Conservation (phyloP, 1,140 invertebrate species). For the Nasonia vitripennis region DNA sequence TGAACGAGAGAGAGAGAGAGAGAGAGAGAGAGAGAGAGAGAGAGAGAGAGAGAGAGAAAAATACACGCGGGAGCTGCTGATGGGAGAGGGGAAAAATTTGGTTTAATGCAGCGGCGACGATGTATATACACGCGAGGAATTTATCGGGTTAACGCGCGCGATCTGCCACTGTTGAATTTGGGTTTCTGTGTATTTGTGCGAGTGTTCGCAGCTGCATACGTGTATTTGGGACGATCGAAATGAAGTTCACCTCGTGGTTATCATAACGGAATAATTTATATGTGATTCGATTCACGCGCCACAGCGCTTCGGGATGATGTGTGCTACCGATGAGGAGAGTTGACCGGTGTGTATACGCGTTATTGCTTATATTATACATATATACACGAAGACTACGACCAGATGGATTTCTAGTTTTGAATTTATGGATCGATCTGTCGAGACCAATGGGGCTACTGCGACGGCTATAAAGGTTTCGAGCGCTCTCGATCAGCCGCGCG, state of each 20-base stretch:
- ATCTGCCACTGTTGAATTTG: not conserved
- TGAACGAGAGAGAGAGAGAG: not conserved
- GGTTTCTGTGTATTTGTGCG: not conserved
- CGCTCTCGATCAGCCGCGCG: too few relatives aligned
- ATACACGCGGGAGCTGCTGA: not conserved
- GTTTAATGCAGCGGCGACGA: not conserved
- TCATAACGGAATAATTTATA: conserved; percentile 47
- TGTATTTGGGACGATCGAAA: not conserved
- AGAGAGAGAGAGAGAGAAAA: conserved; percentile 38
- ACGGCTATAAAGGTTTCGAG: too few relatives aligned
- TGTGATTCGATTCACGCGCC: not conserved
- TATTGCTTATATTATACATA: not conserved
- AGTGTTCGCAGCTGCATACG: not conserved
- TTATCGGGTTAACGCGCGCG: not conserved
- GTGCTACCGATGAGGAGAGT: not conserved
- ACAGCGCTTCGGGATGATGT: not conserved
- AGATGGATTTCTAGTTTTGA: not conserved
- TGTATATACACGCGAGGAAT: conserved; percentile 6
- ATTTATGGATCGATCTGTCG: not conserved
- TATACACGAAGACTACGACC: not conserved
- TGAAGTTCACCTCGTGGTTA: conserved; percentile 29
- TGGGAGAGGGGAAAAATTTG: conserved; percentile 35
- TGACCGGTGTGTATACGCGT: not conserved
- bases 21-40: not conserved
- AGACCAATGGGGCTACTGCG: not conserved